These are phyloP conservation scores for Fundulus diaphanus DNA, from an alignment of 2,797 vertebrate species.

Conservation along the genomic window DNA sequence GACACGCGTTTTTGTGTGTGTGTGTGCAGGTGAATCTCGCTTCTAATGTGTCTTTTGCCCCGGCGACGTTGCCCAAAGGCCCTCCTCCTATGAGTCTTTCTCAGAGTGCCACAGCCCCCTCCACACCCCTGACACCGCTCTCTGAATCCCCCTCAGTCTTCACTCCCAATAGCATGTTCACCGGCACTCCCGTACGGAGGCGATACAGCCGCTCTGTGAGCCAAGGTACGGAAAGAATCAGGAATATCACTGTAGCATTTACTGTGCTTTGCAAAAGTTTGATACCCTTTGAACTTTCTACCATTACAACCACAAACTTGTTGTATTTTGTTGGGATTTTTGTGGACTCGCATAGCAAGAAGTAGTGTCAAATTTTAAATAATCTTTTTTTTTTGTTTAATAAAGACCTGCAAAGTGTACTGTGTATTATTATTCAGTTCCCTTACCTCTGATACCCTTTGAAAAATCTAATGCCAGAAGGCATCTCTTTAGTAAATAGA, in stretches of 20 bases:
- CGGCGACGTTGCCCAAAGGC: conserved; percentile 88
- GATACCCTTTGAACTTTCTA: not conserved
- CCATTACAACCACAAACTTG: not conserved
- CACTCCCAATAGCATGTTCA: conserved; percentile 93
- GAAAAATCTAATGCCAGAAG: not conserved
- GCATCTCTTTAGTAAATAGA: no score
- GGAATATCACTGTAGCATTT: not conserved
- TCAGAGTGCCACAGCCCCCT: conserved; percentile 91
- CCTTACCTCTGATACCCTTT: not conserved
- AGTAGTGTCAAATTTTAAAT: not conserved
- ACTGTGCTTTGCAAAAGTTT: not conserved
- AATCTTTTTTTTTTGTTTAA: not conserved
- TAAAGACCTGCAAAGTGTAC: not conserved
- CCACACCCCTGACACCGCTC: conserved; percentile 91
- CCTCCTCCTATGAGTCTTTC: conserved; percentile 93
- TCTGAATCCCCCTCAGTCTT: conserved; percentile 92
- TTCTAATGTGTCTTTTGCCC: conserved; percentile 91
- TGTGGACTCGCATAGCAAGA: not conserved
- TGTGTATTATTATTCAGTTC: not conserved
- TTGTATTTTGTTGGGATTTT: not conserved
- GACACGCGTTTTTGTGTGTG: conserved; percentile 24
- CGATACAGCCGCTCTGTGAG: conserved; percentile 96
- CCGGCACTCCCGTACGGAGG: conserved; percentile 90
- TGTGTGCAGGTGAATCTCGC: conserved; percentile 88
- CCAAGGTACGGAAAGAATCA: conserved; percentile 85